A percentile compares a stretch with the other conserved stretches of the same genome.
phyloP scores from a whole-genome alignment of 2,888 invertebrate genomes.

The Macrosoma leucophasiata region DNA sequence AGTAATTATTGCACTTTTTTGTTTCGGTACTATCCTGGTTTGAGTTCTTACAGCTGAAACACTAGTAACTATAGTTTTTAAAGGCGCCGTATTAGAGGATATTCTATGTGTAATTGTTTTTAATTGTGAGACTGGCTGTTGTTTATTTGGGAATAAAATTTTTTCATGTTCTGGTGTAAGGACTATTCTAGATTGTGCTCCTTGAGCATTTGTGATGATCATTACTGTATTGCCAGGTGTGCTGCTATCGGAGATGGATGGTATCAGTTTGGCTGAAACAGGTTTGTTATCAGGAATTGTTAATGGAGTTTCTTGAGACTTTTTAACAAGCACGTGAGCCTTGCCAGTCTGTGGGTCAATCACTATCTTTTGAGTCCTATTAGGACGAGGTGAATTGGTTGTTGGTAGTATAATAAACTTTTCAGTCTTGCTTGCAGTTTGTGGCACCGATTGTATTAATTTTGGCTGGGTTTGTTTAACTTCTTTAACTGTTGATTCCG shows the following conservation, averaged over 20 bases:
- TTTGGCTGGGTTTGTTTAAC: slow-evolving; percentile 36
- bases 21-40: slow-evolving; percentile 57
- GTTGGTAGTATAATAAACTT: slow-evolving; percentile 65
- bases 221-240: slow-evolving; percentile 74
- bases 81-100: slow-evolving; percentile 37
- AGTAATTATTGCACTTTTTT: slow-evolving; percentile 71
- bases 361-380: slow-evolving; percentile 64
- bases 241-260: slow-evolving; percentile 44
- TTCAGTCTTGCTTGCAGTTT: slow-evolving; percentile 45
- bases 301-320: slow-evolving; percentile 40
- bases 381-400: slow-evolving; percentile 47
- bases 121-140: slow-evolving; percentile 52
- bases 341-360: slow-evolving; percentile 67
- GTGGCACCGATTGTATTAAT: slow-evolving; percentile 44
- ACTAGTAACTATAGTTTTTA: slow-evolving; percentile 42
- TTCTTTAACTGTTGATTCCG: slow-evolving; percentile 36
- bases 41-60: slow-evolving; percentile 38
- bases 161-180: slow-evolving; percentile 78
- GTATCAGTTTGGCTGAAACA: slow-evolving; percentile 57
- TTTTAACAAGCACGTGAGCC: slow-evolving; percentile 58
- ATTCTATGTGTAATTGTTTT: slow-evolving; percentile 57
- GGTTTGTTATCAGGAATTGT: slow-evolving; percentile 46
- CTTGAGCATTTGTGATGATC: slow-evolving; percentile 79
- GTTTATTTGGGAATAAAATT: slow-evolving; percentile 73
- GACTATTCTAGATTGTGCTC: slow-evolving; percentile 75